Conservation (phyloP, 2,888 invertebrate genomes). For the Neria commutata region DNA sequence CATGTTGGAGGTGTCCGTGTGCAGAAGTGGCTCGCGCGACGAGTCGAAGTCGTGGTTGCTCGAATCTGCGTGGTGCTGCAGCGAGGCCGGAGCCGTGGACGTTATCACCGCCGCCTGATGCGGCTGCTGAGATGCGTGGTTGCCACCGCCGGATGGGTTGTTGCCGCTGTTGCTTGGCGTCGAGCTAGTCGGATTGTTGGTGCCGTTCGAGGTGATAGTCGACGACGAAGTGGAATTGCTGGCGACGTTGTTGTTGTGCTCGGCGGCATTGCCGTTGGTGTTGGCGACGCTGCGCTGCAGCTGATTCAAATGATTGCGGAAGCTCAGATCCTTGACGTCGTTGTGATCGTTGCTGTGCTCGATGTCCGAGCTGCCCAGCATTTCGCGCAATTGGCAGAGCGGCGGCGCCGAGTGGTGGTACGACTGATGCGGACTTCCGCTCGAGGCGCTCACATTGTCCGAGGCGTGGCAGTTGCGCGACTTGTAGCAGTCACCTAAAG, state of each 20-base stretch:
- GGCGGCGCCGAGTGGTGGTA: slow-evolving; percentile 58
- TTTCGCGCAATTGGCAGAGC: slow-evolving; percentile 62
- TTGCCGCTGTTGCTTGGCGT: slow-evolving; percentile 26
- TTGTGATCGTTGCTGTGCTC: slow-evolving; percentile 62
- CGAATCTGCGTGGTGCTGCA: slow-evolving; percentile 58
- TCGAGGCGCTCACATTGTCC: slow-evolving; percentile 67
- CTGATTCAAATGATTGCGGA: slow-evolving; percentile 58
- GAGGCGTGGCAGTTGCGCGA: slow-evolving; percentile 58
- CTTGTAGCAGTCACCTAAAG: slow-evolving; percentile 58
- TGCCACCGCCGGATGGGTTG: slow-evolving; percentile 16
- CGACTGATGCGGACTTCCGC: slow-evolving; percentile 62
- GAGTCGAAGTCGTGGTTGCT: slow-evolving; percentile 61
- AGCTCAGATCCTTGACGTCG: slow-evolving; percentile 61
- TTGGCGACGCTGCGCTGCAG: slow-evolving; percentile 43
- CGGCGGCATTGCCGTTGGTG: slow-evolving; percentile 17
- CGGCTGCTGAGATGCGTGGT: slow-evolving; percentile 45
- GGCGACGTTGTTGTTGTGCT: slow-evolving; percentile 15
- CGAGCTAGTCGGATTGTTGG: slow-evolving; percentile 31
- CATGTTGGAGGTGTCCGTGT: slow-evolving; percentile 58
- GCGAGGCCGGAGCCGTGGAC: slow-evolving; percentile 55
- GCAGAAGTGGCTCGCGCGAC: slow-evolving; percentile 54
- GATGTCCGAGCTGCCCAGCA: slow-evolving; percentile 58
- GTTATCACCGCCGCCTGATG: slow-evolving; percentile 61
- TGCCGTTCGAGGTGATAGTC: slow-evolving; percentile 17
- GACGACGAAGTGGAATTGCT: slow-evolving; percentile 28